phyloP scores from a whole-genome alignment of 2,888 invertebrate genomes.

The Agrilus biguttatus region DNA sequence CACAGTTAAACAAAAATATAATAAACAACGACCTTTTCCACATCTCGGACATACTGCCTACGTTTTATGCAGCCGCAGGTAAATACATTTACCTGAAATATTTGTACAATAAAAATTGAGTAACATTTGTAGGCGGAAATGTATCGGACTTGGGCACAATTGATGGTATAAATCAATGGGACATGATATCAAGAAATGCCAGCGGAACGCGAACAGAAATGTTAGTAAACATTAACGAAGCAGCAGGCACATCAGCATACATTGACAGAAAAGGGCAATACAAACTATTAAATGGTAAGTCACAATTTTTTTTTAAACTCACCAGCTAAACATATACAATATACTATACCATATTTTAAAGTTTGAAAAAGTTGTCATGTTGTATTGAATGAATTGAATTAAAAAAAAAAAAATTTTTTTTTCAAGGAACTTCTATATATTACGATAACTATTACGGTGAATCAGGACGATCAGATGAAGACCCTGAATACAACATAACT shows the following conservation, averaged over 20 bases:
- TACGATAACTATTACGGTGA: conserved; percentile 19
- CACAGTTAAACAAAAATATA: conserved; percentile 34
- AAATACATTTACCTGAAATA: too few relatives aligned
- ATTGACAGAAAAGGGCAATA: conserved; percentile 18
- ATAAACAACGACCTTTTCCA: conserved; percentile 52
- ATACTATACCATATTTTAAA: too few relatives aligned
- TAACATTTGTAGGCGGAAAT: conserved; percentile 26
- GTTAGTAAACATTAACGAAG: conserved; percentile 26
- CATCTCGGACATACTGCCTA: conserved; percentile 73
- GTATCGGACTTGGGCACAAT: conserved; percentile 17
- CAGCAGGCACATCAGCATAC: conserved; percentile 24
- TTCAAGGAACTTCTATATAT: conserved; percentile 10
- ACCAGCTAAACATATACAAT: too few relatives aligned
- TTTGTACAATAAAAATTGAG: not conserved
- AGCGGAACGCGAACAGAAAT: conserved; percentile 11
- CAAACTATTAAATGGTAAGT: conserved; percentile 23
- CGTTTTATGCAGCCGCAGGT: conserved; percentile 28
- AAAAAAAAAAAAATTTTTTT: not conserved
- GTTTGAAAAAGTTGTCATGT: too few relatives aligned
- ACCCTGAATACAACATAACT: conserved; percentile 16
- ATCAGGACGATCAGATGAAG: conserved; percentile 12
- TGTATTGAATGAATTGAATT: too few relatives aligned
- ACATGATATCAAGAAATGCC: conserved; percentile 15
- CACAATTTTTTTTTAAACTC: not conserved
- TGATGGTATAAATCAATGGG: conserved; percentile 30